phyloP scores from a whole-genome alignment of 2,888 invertebrate genomes.

The Mactromeris polynyma region DNA sequence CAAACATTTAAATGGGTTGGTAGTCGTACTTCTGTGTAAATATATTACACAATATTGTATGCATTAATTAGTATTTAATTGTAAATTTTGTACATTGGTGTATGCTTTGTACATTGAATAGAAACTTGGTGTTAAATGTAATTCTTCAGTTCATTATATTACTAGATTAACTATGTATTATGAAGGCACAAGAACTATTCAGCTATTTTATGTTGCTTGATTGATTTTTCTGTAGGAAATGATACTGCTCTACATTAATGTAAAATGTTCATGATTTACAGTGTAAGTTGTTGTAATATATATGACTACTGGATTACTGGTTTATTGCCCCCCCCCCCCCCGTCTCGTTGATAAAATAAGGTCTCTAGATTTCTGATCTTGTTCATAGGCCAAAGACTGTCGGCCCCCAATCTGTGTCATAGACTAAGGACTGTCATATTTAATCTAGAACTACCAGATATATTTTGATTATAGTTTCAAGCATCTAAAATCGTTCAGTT shows the following conservation, averaged over 20 bases:
- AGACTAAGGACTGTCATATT: too few species aligned
- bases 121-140: not conserved
- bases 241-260: not conserved
- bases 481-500: too few species aligned
- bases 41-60: too few species aligned
- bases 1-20: too few species aligned
- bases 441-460: too few species aligned
- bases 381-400: too few species aligned
- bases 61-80: not conserved
- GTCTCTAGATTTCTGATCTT: too few species aligned
- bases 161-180: not conserved
- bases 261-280: not conserved
- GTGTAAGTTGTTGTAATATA: not conserved
- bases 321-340: too few species aligned
- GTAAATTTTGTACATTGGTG: conserved; percentile 8
- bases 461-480: too few species aligned
- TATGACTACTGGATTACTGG: not conserved
- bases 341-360: too few species aligned
- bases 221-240: not conserved
- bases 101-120: not conserved
- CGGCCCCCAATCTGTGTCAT: too few species aligned
- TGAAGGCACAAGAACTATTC: not conserved
- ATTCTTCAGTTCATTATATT: not conserved
- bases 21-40: too few species aligned
- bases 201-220: not conserved